These are phyloP conservation scores for Petrolisthes cinctipes DNA, from an alignment of 2,888 invertebrate genomes.

Conservation along the genomic window DNA sequence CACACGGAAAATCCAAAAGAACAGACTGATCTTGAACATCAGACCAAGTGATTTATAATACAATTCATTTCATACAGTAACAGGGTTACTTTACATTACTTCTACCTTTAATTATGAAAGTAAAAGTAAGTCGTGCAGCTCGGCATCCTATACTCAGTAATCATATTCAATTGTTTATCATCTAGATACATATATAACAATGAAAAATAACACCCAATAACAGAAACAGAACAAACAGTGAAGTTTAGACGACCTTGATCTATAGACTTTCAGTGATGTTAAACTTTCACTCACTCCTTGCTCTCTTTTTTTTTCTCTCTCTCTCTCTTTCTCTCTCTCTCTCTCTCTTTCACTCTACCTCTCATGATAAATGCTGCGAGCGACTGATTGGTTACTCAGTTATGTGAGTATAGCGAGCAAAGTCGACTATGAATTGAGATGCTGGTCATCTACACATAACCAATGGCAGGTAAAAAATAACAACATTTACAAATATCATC, in stretches of 20 bases:
- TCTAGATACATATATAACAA: constrained; percentile 24
- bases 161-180: constrained; percentile 15
- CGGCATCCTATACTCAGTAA: constrained; percentile 15
- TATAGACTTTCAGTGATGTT: neutral
- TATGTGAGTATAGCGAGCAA: constrained; percentile 53
- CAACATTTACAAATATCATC: constrained; percentile 49
- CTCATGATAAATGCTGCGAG: constrained; percentile 30
- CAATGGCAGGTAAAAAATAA: constrained; percentile 55
- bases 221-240: constrained; percentile 10
- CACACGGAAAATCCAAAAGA: neutral
- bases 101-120: neutral
- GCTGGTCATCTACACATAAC: constrained; percentile 46
- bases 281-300: neutral
- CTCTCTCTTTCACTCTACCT: constrained; percentile 9
- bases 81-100: too few species aligned
- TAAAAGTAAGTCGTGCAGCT: constrained; percentile 13
- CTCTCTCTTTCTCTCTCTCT: neutral
- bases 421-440: constrained; percentile 22
- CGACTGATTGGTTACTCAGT: constrained; percentile 40
- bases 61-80: too few species aligned
- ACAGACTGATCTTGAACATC: neutral
- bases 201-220: constrained; percentile 18
- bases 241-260: constrained; percentile 12
- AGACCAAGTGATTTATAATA: too few species aligned
- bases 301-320: neutral